Evolutionary conservation across 2,888 invertebrate species (phyloP), one percentile per base, ranked within the genome.

Genomic region (Operophtera brumata): DNA sequence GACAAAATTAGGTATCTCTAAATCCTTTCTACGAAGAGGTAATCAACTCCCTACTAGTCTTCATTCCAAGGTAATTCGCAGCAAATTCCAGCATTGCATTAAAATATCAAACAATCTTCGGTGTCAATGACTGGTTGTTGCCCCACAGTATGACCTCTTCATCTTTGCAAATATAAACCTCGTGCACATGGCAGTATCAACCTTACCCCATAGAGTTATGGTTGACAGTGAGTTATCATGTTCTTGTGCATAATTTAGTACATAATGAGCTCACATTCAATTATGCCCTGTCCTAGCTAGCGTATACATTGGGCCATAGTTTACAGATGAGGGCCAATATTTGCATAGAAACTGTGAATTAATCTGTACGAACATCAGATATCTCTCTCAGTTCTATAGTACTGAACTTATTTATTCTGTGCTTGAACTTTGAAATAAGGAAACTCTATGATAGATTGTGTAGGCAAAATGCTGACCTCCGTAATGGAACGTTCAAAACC

Each of bases 331-430:
- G 65, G 58, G 9, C 57, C 42, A 9, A 9, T 12, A 81, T 83
- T 83, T 83, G 82, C 78, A 81, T 76, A 56, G 67, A 61, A 58
- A 73, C 78, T 71, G 84, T 85, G 82, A 26, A 4, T 28, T 41
- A 28, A 11, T 41, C 7, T 26, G 30, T 8, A 30, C 9, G 30
- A 9, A 8, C 30, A n/a, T n/a, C n/a, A 30, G 7, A 30, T 30
- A 9, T 9, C 9, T 26, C 26, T 2, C 26, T 30, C 8, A 2
- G 9, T 20, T 9, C 30, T 30, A 30, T 7, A 26, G 6, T 6
- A 26, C 26, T 26, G 26, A 6, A 26, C 8, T 26, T n/a, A n/a
- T n/a, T n/a, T n/a, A 20, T 20, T 3, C 20, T 3, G 20, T 20
- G 2, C 20, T 20, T 20, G 20, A 20, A 20, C 20, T 20, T 20